Conservation (phyloP, 2,888 invertebrate species). For the Acanthococcus lagerstroemiae region DNA sequence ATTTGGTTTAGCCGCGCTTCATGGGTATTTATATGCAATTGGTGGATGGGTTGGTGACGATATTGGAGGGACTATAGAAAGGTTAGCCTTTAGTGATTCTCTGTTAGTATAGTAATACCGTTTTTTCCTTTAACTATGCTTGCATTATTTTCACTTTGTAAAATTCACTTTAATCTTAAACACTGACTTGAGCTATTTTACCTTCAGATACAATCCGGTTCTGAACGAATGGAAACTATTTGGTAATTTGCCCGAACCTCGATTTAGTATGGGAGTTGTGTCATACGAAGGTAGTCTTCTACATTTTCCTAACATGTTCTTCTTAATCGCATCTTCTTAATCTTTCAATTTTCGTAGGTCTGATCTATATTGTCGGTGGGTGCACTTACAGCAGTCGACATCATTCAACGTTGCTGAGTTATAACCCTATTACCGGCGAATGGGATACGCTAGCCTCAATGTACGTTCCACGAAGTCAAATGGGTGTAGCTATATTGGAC, state of each 20-base stretch:
- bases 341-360: conserved; percentile 45
- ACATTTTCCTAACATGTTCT: too few relatives aligned
- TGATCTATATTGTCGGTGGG: conserved; percentile 85
- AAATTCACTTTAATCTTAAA: too few relatives aligned
- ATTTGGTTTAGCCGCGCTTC: conserved; percentile 74
- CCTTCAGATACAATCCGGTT: conserved; percentile 58
- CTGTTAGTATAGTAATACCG: background rate
- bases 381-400: conserved; percentile 71
- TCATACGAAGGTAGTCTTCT: conserved; percentile 57
- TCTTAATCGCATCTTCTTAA: background rate
- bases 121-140: background rate
- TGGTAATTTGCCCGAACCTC: conserved; percentile 69
- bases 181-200: background rate
- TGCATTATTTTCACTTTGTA: too few relatives aligned
- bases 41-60: conserved; percentile 91
- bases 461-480: conserved; percentile 73
- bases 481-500: conserved; percentile 78
- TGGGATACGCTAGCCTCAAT: conserved; percentile 69
- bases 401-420: conserved; percentile 62
- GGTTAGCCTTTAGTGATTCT: too few relatives aligned
- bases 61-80: conserved; percentile 78
- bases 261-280: conserved; percentile 86
- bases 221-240: conserved; percentile 65
- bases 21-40: conserved; percentile 73
- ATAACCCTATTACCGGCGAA: conserved; percentile 67